A percentile compares a stretch with the other conserved stretches of the same genome.
Evolutionary conservation across 2,888 invertebrate species (phyloP).

Genomic region (Agonopterix alstromeriana): DNA sequence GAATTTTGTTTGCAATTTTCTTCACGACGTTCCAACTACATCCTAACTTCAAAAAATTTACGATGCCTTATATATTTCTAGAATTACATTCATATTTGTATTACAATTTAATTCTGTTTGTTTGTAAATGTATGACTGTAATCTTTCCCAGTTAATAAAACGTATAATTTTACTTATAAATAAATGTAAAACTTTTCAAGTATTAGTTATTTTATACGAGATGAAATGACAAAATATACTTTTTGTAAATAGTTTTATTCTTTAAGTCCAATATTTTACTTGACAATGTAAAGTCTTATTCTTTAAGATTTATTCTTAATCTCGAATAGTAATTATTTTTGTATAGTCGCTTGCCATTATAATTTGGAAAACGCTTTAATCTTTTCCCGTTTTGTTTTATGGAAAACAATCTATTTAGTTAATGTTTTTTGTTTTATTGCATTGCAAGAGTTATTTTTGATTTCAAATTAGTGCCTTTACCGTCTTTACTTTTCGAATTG

Average conservation of each 20-base stretch:
- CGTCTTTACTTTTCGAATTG: slow-evolving; percentile 1
- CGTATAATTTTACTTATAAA: too few species aligned
- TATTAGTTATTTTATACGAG: background rate
- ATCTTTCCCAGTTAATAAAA: too few species aligned
- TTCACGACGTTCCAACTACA: too few species aligned
- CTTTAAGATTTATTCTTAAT: slow-evolving; percentile 3
- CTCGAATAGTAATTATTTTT: slow-evolving; percentile 40
- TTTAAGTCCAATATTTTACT: slow-evolving; percentile 4
- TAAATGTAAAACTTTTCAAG: background rate
- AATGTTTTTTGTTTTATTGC: slow-evolving; percentile 6
- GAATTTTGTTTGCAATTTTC: too few species aligned
- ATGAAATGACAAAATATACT: slow-evolving; percentile 1
- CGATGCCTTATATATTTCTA: too few species aligned
- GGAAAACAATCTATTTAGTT: slow-evolving; percentile 16
- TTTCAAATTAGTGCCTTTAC: slow-evolving; percentile 5
- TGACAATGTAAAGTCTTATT: background rate
- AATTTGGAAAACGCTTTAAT: slow-evolving; percentile 4
- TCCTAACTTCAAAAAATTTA: too few species aligned
- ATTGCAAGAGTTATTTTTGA: background rate
- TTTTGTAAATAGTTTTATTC: slow-evolving; percentile 7
- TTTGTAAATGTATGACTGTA: too few species aligned
- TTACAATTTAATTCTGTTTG: too few species aligned
- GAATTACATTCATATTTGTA: too few species aligned
- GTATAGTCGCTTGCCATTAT: slow-evolving; percentile 48
- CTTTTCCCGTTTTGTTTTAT: slow-evolving; percentile 8